phyloP scores from a whole-genome alignment of 1,140 invertebrate species.

The Aphidius ervi region DNA sequence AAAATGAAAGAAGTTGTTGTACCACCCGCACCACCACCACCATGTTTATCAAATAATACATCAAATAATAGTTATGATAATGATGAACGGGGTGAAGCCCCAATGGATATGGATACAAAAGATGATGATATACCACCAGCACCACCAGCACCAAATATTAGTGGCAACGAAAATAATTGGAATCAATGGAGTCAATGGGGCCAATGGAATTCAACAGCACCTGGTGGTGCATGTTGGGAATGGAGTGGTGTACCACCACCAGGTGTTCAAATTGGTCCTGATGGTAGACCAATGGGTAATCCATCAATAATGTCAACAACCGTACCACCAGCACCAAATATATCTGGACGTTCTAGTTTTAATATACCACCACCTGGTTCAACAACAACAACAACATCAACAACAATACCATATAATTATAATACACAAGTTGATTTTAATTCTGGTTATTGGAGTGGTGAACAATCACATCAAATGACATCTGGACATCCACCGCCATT shows the following conservation, averaged over 20 bases:
- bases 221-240: constrained; percentile 49
- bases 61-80: constrained; percentile 10
- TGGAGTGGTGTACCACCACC: constrained; percentile 49
- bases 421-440: constrained; percentile 45
- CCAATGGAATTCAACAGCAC: constrained; percentile 36
- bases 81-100: constrained; percentile 71
- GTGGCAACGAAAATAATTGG: constrained; percentile 51
- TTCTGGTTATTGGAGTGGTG: constrained; percentile 47
- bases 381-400: constrained; percentile 39
- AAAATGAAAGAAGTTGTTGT: constrained; percentile 82
- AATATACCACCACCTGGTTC: constrained; percentile 44
- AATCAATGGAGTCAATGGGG: constrained; percentile 63
- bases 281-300: constrained; percentile 50
- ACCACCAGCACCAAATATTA: constrained; percentile 50
- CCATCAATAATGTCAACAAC: constrained; percentile 34
- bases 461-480: constrained; percentile 34
- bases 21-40: constrained; percentile 54
- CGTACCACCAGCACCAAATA: constrained; percentile 47
- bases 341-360: constrained; percentile 26
- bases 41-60: constrained; percentile 38
- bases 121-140: constrained; percentile 55
- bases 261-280: constrained; percentile 42
- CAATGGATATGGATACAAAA: constrained; percentile 77
- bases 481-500: constrained; percentile 39
- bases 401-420: constrained; percentile 48